Percentiles rank a stretch among this genome's conserved stretches.
Evolutionary conservation across 2,797 vertebrate species (phyloP).

Genomic region (Phataginus tetradactyla): DNA sequence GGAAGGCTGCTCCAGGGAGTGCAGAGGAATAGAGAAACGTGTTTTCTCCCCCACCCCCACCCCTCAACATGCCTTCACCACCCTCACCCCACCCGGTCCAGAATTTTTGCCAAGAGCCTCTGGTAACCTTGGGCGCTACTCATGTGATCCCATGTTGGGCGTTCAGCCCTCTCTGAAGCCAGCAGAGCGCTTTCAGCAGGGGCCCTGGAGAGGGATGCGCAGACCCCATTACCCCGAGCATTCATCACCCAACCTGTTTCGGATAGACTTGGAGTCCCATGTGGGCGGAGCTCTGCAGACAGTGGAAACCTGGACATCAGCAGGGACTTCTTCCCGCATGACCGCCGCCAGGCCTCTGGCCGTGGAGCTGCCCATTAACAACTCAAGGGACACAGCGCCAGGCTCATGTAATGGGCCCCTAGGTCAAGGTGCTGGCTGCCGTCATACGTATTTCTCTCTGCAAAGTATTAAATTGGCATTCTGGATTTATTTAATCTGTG

Average conservation of each 20-base stretch:
- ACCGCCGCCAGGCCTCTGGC: neutral
- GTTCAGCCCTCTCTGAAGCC: neutral
- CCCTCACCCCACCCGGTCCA: neutral
- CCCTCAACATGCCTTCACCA: no score
- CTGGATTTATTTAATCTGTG: neutral
- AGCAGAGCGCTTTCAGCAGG: neutral
- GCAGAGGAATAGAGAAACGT: neutral
- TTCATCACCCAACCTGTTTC: fast-evolving
- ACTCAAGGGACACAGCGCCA: neutral
- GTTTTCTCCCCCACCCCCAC: neutral
- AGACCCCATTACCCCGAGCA: neutral
- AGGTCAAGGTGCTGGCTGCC: neutral
- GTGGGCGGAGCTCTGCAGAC: neutral
- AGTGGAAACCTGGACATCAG: no score
- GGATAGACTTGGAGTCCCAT: fast-evolving
- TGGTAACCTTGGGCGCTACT: neutral
- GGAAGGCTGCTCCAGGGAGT: fast-evolving
- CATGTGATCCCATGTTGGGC: no score
- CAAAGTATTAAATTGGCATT: neutral
- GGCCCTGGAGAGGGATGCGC: fast-evolving
- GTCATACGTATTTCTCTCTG: neutral
- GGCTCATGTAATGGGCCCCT: neutral
- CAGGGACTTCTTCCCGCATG: fast-evolving
- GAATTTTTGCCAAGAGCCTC: neutral
- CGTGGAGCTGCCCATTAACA: no score